These are phyloP conservation scores for Balaenoptera acutorostrata DNA, from an alignment of 2,113 vertebrate genomes.

Conservation along the genomic window DNA sequence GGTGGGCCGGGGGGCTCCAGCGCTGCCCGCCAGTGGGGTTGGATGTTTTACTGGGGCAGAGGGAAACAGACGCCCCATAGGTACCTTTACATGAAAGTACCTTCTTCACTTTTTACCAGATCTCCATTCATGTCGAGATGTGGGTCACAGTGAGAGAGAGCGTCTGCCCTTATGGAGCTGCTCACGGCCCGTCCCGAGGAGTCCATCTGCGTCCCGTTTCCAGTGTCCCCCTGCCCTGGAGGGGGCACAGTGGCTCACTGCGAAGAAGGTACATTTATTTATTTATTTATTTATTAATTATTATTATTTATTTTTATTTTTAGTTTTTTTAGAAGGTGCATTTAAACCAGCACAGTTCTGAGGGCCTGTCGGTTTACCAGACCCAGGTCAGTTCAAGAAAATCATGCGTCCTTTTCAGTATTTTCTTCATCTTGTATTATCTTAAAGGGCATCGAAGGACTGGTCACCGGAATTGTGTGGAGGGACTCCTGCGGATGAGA, in stretches of 20 bases:
- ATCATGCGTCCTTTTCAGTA: neutral
- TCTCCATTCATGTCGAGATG: neutral
- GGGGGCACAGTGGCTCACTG: too few species aligned
- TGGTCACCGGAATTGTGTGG: too few species aligned
- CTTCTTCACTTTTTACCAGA: neutral
- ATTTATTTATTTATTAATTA: fast-evolving
- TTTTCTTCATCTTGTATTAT: neutral
- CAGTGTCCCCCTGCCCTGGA: neutral
- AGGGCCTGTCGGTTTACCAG: neutral
- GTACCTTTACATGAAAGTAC: neutral
- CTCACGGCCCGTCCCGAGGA: too few species aligned
- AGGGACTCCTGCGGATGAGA: neutral
- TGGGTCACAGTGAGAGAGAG: neutral
- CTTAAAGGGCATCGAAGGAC: neutral
- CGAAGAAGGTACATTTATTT: too few species aligned
- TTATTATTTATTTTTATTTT: too few species aligned
- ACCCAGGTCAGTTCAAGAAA: neutral
- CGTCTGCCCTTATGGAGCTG: fast-evolving
- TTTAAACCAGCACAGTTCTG: neutral
- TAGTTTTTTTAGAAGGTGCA: too few species aligned
- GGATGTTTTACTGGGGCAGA: too few species aligned
- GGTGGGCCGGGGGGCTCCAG: neutral
- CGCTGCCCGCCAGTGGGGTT: too few species aligned
- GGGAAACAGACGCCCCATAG: too few species aligned
- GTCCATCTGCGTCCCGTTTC: neutral